phyloP scores from a whole-genome alignment of 2,888 invertebrate genomes.

The Junonia oenone region DNA sequence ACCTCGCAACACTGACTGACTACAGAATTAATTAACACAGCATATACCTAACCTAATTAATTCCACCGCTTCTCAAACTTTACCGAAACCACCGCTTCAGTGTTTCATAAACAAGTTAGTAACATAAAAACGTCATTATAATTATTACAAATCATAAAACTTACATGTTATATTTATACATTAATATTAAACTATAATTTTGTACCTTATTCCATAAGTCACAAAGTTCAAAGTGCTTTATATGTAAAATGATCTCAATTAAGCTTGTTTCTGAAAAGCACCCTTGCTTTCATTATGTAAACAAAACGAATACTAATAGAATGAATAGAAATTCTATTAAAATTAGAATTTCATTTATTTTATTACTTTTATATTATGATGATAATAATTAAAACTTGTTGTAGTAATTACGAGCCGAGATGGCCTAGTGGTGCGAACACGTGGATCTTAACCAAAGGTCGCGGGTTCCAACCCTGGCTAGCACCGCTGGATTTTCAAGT shows the following conservation, averaged over 20 bases:
- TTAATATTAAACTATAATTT: neutral
- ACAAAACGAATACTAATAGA: neutral
- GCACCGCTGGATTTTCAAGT: no score
- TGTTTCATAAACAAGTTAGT: neutral
- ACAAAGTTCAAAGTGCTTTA: neutral
- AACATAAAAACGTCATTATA: constrained; percentile 1
- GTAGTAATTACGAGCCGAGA: no score
- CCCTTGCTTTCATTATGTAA: neutral
- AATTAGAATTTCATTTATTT: neutral
- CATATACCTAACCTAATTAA: constrained; percentile 1
- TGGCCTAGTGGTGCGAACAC: no score
- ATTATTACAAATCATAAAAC: neutral
- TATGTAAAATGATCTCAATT: neutral
- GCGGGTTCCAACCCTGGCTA: no score
- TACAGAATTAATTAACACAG: neutral
- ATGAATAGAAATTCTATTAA: neutral
- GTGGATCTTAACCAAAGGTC: no score
- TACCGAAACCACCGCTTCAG: neutral
- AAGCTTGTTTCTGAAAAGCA: neutral
- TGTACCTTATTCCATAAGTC: neutral
- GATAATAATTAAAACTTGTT: no score
- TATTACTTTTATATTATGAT: neutral
- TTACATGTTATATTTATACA: neutral
- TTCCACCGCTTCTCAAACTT: neutral
- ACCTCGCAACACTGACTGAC: neutral